Conservation (phyloP, 2,113 vertebrate genomes). For the Anthoscopus minutus region DNA sequence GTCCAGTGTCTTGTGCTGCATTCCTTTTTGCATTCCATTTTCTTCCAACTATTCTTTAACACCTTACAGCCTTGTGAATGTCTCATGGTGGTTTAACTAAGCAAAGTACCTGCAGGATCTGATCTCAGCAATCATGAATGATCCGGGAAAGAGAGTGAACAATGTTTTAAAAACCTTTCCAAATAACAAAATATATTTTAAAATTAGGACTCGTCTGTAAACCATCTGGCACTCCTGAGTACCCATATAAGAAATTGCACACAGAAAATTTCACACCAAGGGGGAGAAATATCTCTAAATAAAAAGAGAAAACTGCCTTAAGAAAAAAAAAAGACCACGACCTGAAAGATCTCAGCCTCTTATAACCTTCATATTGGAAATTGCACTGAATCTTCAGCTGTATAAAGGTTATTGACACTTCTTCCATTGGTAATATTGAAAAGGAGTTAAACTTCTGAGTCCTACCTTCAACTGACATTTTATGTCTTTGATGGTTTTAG, state of each 20-base stretch:
- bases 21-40: not conserved
- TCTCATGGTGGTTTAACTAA: not conserved
- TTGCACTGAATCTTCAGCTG: not conserved
- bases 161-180: not conserved
- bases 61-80: not conserved
- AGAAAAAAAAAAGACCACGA: fast-evolving
- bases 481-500: not conserved
- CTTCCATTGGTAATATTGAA: not conserved
- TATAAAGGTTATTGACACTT: not conserved
- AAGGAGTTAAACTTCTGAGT: not conserved
- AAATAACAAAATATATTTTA: not conserved
- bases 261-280: not conserved
- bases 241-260: not conserved
- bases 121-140: not conserved
- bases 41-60: not conserved
- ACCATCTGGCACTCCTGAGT: not conserved
- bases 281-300: not conserved
- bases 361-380: not conserved
- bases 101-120: not conserved
- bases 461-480: not conserved
- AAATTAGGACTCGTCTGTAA: not conserved
- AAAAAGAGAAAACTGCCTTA: not conserved
- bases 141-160: not conserved
- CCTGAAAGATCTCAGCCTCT: not conserved
- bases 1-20: not conserved